phyloP scores from a whole-genome alignment of 2,888 invertebrate species.

The Listrodromus nycthemerus region DNA sequence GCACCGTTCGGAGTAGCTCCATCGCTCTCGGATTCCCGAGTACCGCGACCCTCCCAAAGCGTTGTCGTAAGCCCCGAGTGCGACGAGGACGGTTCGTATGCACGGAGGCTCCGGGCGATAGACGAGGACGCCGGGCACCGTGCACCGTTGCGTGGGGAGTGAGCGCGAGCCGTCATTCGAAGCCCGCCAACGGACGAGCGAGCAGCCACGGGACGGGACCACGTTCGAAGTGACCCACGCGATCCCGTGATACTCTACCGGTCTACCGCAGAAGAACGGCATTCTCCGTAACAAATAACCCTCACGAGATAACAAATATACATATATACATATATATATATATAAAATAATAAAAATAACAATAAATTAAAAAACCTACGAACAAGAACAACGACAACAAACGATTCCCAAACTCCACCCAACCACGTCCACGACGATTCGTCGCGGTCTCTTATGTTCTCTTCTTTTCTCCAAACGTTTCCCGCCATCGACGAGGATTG shows the following conservation, averaged over 20 bases:
- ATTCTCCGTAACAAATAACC: slow-evolving; percentile 58
- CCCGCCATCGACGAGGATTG: slow-evolving; percentile 3
- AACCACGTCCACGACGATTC: slow-evolving; percentile 22
- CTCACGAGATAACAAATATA: slow-evolving; percentile 66
- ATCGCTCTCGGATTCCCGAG: slow-evolving; percentile 26
- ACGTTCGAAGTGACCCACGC: slow-evolving; percentile 72
- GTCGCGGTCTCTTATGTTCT: slow-evolving; percentile 10
- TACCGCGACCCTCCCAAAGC: slow-evolving; percentile 27
- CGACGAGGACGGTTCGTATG: slow-evolving; percentile 57
- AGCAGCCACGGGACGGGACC: slow-evolving; percentile 80
- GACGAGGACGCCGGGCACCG: slow-evolving; percentile 37
- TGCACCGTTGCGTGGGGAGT: slow-evolving; percentile 76
- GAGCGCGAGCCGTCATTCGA: slow-evolving; percentile 82
- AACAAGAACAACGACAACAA: slow-evolving; percentile 46
- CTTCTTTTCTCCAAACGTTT: background rate
- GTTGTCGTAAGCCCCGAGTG: slow-evolving; percentile 34
- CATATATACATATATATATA: no score
- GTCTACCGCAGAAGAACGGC: slow-evolving; percentile 31
- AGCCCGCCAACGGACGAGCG: slow-evolving; percentile 84
- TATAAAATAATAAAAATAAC: slow-evolving; percentile 29
- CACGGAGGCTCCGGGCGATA: slow-evolving; percentile 60
- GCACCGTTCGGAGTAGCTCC: background rate
- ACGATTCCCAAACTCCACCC: slow-evolving; percentile 25
- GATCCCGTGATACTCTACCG: slow-evolving; percentile 55
- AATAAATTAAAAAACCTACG: slow-evolving; percentile 44